Percentiles rank a stretch among this genome's conserved stretches.
phyloP scores from a whole-genome alignment of 1,140 invertebrate genomes.

The Aphidius gifuensis region DNA sequence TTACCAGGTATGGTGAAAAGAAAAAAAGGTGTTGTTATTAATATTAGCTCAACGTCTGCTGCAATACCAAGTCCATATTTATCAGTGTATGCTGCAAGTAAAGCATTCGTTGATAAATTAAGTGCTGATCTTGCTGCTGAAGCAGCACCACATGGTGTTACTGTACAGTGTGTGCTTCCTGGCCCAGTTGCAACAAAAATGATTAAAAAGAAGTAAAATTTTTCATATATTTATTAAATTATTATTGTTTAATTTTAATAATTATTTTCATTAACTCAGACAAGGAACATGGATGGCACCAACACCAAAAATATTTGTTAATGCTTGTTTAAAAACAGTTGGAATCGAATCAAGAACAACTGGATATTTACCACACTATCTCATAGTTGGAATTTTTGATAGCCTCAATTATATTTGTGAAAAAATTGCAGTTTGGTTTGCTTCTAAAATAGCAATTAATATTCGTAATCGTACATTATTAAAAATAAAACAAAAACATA shows the following conservation, averaged over 20 bases:
- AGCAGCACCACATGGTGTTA: slow-evolving; percentile 74
- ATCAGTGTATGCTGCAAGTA: slow-evolving; percentile 84
- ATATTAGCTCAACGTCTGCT: slow-evolving; percentile 83
- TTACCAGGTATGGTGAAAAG: slow-evolving; percentile 88
- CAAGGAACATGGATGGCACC: slow-evolving; percentile 78
- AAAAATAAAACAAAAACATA: slow-evolving; percentile 27
- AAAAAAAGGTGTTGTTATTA: slow-evolving; percentile 84
- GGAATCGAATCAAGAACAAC: slow-evolving; percentile 72
- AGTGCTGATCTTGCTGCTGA: slow-evolving; percentile 76
- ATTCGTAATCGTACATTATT: slow-evolving; percentile 56
- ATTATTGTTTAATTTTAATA: background rate
- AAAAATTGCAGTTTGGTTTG: slow-evolving; percentile 58
- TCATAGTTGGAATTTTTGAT: slow-evolving; percentile 62
- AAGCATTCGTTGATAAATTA: slow-evolving; percentile 86
- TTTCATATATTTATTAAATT: slow-evolving; percentile 1
- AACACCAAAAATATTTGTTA: slow-evolving; percentile 73
- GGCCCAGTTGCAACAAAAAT: slow-evolving; percentile 92
- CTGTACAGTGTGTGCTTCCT: slow-evolving; percentile 80
- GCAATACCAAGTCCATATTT: slow-evolving; percentile 79
- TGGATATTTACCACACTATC: slow-evolving; percentile 73
- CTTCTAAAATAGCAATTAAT: slow-evolving; percentile 62
- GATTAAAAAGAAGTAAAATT: slow-evolving; percentile 70
- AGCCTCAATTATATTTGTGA: slow-evolving; percentile 55
- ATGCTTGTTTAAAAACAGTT: slow-evolving; percentile 72
- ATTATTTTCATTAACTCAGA: slow-evolving; percentile 37